Conservation (phyloP, 2,113 vertebrate genomes). For the Chaetodon trifascialis region DNA sequence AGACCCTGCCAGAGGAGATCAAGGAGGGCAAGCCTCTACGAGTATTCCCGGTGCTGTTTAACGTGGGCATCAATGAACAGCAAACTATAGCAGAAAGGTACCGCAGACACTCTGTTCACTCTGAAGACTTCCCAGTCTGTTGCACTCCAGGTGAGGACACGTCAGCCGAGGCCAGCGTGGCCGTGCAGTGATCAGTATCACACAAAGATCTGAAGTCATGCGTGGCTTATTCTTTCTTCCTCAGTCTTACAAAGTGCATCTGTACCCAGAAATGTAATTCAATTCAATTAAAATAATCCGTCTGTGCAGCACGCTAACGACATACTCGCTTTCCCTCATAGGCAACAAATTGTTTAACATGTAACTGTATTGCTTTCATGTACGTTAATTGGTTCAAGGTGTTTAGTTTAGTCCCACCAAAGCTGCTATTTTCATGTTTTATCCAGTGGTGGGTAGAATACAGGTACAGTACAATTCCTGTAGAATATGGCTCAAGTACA, state of each 20-base stretch:
- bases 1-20: slow-evolving; percentile 91
- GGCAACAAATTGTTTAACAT: not conserved
- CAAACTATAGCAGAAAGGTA: slow-evolving; percentile 98
- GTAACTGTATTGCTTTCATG: not conserved
- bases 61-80: slow-evolving; percentile 98
- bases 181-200: not conserved
- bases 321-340: not conserved
- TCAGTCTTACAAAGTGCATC: not conserved
- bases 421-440: not conserved
- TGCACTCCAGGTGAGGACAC: not conserved
- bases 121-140: not conserved
- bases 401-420: not conserved
- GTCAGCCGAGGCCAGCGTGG: not conserved
- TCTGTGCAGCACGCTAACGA: not conserved
- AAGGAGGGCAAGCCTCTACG: slow-evolving; percentile 91
- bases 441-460: not conserved
- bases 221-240: not conserved
- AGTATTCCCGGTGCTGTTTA: slow-evolving; percentile 94
- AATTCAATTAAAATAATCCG: not conserved
- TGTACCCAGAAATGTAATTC: not conserved
- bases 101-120: slow-evolving; percentile 27
- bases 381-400: not conserved
- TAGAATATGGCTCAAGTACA: too few species aligned
- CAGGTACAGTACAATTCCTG: too few species aligned
- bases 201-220: not conserved